Conservation (phyloP, 2,888 invertebrate species). For the Cyrtodaria siliqua region DNA sequence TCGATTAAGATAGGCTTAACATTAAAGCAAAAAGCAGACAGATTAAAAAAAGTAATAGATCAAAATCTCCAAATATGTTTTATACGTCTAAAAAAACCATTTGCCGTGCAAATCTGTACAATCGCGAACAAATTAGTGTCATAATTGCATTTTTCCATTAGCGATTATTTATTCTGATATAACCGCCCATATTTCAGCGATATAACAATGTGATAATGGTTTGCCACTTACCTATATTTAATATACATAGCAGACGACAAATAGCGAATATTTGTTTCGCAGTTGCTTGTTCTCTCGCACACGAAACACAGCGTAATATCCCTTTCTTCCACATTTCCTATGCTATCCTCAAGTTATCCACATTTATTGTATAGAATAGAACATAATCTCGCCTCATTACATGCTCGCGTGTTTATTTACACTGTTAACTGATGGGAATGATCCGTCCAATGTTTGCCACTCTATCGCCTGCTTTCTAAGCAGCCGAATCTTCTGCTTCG, state of each 20-base stretch:
- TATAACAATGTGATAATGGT: constrained; percentile 3
- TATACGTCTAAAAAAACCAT: too few relatives aligned
- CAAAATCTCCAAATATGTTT: too few relatives aligned
- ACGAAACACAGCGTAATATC: constrained; percentile 14
- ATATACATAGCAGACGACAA: constrained; percentile 39
- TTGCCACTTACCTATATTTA: constrained; percentile 45
- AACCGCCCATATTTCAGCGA: constrained; percentile 2
- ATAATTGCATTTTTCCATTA: constrained; percentile 18
- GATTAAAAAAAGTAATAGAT: too few relatives aligned
- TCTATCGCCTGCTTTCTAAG: too few relatives aligned
- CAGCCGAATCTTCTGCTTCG: constrained; percentile 41
- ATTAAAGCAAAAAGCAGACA: too few relatives aligned
- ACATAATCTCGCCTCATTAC: constrained; percentile 14
- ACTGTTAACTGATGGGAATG: constrained; percentile 24
- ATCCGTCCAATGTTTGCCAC: too few relatives aligned
- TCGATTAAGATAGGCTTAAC: too few relatives aligned
- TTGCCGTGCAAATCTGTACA: too few relatives aligned
- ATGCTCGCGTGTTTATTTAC: constrained; percentile 32
- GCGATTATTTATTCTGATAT: constrained; percentile 12
- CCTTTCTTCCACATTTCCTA: constrained; percentile 32
- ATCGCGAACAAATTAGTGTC: too few relatives aligned
- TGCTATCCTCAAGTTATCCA: background rate
- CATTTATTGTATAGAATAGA: constrained; percentile 10
- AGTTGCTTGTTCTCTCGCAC: constrained; percentile 6
- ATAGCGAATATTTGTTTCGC: constrained; percentile 22